A percentile compares a stretch with the other conserved stretches of the same genome.
Conservation (phyloP, 1,140 invertebrate species). For the Episyrphus balteatus region DNA sequence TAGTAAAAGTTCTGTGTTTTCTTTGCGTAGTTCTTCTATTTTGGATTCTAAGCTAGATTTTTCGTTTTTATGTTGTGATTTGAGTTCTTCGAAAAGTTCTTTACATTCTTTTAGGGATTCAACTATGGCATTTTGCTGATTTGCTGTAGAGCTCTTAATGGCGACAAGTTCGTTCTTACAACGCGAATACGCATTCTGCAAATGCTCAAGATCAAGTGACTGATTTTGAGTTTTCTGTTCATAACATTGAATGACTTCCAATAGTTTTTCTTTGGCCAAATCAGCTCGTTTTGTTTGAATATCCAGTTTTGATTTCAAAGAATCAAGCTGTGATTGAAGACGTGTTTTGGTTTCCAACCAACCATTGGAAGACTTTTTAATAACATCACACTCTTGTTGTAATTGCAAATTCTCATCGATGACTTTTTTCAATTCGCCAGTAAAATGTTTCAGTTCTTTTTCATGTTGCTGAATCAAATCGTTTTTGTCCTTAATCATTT, state of each 20-base stretch:
- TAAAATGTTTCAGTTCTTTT: conserved; percentile 48
- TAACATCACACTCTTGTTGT: conserved; percentile 42
- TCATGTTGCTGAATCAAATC: conserved; percentile 50
- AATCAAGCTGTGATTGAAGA: conserved; percentile 28
- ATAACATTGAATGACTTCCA: conserved; percentile 47
- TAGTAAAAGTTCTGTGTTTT: conserved; percentile 13
- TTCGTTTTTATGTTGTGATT: conserved; percentile 47
- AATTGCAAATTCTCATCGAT: conserved; percentile 51
- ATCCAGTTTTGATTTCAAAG: conserved; percentile 29
- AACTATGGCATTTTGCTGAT: conserved; percentile 42
- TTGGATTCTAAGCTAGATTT: conserved; percentile 38
- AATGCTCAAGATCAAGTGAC: conserved; percentile 45
- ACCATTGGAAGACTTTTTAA: conserved; percentile 41
- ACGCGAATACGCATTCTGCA: conserved; percentile 44
- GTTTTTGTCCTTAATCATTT: conserved; percentile 52
- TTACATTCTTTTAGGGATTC: conserved; percentile 52
- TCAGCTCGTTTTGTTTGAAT: conserved; percentile 36
- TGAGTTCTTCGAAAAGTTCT: conserved; percentile 50
- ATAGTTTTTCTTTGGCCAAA: conserved; percentile 45
- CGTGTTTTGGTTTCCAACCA: conserved; percentile 32
- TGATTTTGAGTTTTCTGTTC: conserved; percentile 48
- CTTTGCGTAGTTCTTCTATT: conserved; percentile 22
- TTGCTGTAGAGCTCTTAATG: conserved; percentile 43
- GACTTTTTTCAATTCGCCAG: conserved; percentile 47
- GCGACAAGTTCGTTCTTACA: conserved; percentile 44